Evolutionary conservation across 2,797 vertebrate genomes (phyloP).

Genomic region (Danionella dracula): DNA sequence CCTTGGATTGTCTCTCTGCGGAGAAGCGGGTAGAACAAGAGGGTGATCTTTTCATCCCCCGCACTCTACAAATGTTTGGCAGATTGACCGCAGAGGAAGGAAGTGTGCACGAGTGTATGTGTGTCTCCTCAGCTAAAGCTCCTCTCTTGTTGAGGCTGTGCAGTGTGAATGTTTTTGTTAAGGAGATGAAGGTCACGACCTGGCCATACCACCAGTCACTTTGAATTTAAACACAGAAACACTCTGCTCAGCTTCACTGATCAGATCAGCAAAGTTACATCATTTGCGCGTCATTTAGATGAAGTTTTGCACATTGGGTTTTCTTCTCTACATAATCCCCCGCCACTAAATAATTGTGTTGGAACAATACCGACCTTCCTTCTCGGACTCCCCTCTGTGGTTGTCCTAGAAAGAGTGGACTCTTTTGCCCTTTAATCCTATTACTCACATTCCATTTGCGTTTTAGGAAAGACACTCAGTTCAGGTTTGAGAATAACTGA

Average conservation of each 20-base stretch:
- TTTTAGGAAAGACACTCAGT: constrained; percentile 64
- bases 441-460: constrained; percentile 75
- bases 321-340: not conserved
- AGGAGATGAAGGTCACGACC: constrained; percentile 67
- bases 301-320: not conserved
- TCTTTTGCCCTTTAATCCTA: constrained; percentile 71
- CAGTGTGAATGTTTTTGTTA: constrained; percentile 73
- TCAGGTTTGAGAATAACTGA: constrained; percentile 55
- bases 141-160: constrained; percentile 61
- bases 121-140: constrained; percentile 43
- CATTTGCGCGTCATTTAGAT: constrained; percentile 54
- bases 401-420: constrained; percentile 71
- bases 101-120: constrained; percentile 33
- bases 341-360: constrained; percentile 65
- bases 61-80: constrained; percentile 43
- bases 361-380: constrained; percentile 71
- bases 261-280: constrained; percentile 42
- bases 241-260: constrained; percentile 35
- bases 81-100: constrained; percentile 47
- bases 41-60: constrained; percentile 39
- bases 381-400: constrained; percentile 61
- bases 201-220: constrained; percentile 68
- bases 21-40: constrained; percentile 26
- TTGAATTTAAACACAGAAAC: constrained; percentile 61
- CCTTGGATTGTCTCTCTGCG: constrained; percentile 33